Base-by-base conservation (phyloP, 2,113 vertebrate species). In the Oncorhynchus mykiss region DNA sequence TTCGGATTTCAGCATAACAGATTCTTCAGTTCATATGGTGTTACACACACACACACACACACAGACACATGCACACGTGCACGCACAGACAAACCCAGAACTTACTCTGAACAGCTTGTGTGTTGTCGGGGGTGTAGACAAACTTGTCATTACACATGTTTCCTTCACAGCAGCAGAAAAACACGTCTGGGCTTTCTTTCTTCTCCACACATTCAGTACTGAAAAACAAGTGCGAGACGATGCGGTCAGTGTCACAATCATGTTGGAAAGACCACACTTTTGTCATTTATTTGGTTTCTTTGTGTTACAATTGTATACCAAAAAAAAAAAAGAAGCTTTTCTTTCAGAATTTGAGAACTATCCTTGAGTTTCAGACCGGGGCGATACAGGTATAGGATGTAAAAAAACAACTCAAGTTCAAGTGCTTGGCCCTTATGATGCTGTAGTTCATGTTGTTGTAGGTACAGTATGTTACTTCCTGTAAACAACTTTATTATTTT, bases 161-260 rank as follows among this genome's bases (percentile, higher is more conserved):
- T 85, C 97, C 98, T 85, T 99, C 98, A 76, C 98, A 99, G 89
- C 97, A 99, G 91, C 97, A 99, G 94, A 99, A 99, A 91, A 97
- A 99, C 5, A 99, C 97, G 22, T 98, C 97, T 0, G 96, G 97
- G 75, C 93, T 96, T 91, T 97, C 96, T 81, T 98, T 99, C 89
- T 89, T 96, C 92, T 99, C 98, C 88, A 97, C 92, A 82, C 98
- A 99, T 80, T 98, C 96, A 54, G 89, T 95, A 89, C 98, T 99
- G 87, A n/a, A 81, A 68, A 79, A 0, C 8, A 12, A 67, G 65
- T 16, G 65, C 13, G 27, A 29, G 65, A 27, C 3, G 24, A 67
- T 18, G 25, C 7, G 3, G 27, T 31, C 20, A 75, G 22, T 6
- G 34, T 27, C 62, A 34, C 39, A 49, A 27, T 11, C 48, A 29